phyloP scores from a whole-genome alignment of 2,113 vertebrate genomes.

The Piprites chloris region DNA sequence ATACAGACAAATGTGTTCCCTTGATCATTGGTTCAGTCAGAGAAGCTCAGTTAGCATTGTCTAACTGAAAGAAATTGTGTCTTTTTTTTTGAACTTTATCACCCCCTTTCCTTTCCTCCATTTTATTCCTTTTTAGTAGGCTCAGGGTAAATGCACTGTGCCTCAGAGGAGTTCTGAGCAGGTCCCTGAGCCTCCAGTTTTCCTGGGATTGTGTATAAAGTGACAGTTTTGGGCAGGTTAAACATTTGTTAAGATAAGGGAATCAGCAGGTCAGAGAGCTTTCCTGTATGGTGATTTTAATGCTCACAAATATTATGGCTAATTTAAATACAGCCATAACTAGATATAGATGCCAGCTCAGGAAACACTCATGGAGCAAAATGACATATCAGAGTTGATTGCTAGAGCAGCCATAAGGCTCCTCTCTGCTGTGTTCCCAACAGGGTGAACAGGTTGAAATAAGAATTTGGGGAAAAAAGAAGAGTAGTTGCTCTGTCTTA shows the following conservation, averaged over 20 bases:
- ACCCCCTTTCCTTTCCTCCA: background rate
- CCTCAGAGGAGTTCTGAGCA: background rate
- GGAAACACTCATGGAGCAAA: background rate
- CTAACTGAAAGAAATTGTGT: background rate
- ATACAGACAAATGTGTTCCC: background rate
- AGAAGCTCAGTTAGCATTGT: background rate
- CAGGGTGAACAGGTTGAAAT: background rate
- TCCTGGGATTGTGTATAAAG: background rate
- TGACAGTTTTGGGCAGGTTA: background rate
- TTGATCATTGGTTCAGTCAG: background rate
- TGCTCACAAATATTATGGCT: background rate
- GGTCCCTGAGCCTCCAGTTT: background rate
- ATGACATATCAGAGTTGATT: background rate
- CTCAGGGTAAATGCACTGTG: background rate
- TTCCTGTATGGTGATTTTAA: background rate
- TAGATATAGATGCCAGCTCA: background rate
- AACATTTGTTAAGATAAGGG: background rate
- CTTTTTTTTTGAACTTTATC: background rate
- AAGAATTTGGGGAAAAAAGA: rapidly evolving
- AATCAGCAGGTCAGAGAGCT: background rate
- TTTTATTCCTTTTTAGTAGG: background rate
- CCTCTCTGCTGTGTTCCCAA: background rate
- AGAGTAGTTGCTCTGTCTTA: background rate
- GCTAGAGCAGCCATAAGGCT: background rate
- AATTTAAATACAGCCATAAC: background rate